Evolutionary conservation across 2,888 invertebrate genomes (phyloP).

Genomic region (Pocota personata): DNA sequence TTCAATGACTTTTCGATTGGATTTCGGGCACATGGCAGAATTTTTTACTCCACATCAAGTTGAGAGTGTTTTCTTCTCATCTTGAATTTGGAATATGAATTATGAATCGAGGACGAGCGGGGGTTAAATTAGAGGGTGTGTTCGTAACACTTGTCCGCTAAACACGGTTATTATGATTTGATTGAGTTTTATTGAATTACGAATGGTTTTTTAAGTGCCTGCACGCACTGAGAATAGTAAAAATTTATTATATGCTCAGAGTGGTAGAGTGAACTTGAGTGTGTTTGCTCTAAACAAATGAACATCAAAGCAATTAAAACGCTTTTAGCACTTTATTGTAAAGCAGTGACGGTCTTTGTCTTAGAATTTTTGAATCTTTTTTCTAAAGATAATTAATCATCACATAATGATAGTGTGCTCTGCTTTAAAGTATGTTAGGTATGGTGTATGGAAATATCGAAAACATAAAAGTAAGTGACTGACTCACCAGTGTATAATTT

Average conservation of each 20-base stretch:
- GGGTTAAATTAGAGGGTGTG: slow-evolving; percentile 54
- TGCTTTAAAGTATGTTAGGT: too few species aligned
- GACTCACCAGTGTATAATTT: too few species aligned
- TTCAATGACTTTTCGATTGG: slow-evolving; percentile 63
- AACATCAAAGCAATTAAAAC: background rate
- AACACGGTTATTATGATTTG: slow-evolving; percentile 69
- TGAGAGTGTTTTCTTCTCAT: slow-evolving; percentile 14
- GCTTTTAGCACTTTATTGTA: background rate
- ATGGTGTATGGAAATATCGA: too few species aligned
- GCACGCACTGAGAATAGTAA: slow-evolving; percentile 30
- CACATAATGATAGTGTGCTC: too few species aligned
- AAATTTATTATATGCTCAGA: background rate
- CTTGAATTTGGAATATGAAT: slow-evolving; percentile 56
- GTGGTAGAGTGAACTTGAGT: background rate
- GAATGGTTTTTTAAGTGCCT: slow-evolving; percentile 66
- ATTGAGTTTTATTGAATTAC: slow-evolving; percentile 64
- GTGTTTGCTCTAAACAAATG: background rate
- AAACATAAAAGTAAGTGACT: too few species aligned
- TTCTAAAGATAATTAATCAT: too few species aligned
- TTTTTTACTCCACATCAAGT: slow-evolving; percentile 25
- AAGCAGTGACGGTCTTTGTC: background rate
- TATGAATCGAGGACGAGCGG: slow-evolving; percentile 39
- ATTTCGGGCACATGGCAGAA: slow-evolving; percentile 68
- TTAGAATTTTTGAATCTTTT: too few species aligned
- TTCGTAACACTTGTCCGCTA: slow-evolving; percentile 66